Evolutionary conservation across 2,888 invertebrate species (phyloP).

Genomic region (Eudemis profundana): DNA sequence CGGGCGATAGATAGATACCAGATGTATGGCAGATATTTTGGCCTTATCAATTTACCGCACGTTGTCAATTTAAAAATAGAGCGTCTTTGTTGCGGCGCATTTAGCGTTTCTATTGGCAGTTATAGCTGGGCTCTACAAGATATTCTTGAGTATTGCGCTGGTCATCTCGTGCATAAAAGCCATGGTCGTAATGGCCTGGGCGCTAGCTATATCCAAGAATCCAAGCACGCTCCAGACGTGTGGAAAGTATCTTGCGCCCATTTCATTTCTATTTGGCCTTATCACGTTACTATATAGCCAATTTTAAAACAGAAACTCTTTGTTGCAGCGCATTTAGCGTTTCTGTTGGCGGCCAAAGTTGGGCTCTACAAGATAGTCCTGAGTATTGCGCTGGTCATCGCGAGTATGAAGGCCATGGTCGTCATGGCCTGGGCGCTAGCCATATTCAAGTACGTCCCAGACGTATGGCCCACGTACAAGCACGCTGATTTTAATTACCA

Average conservation of each 20-base stretch:
- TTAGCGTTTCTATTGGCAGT: constrained; percentile 69
- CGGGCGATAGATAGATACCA: too few species aligned
- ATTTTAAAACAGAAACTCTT: constrained; percentile 48
- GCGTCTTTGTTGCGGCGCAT: constrained; percentile 75
- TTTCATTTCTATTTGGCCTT: too few species aligned
- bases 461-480: constrained; percentile 63
- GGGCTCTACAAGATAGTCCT: constrained; percentile 73
- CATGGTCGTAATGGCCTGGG: too few species aligned
- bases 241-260: too few species aligned
- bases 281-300: too few species aligned
- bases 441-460: constrained; percentile 70
- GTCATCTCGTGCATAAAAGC: too few species aligned
- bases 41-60: too few species aligned
- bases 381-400: constrained; percentile 66
- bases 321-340: constrained; percentile 78
- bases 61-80: background rate
- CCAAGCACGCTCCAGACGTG: too few species aligned
- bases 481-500: constrained; percentile 43
- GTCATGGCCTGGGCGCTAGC: constrained; percentile 72
- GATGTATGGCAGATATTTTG: too few species aligned
- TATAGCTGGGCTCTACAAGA: constrained; percentile 74
- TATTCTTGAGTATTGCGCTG: constrained; percentile 67
- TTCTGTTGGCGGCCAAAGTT: constrained; percentile 70
- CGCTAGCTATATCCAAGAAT: too few species aligned
- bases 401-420: constrained; percentile 66